Evolutionary conservation across 1,140 invertebrate genomes (phyloP).

Genomic region (Drosophila pseudoobscura): DNA sequence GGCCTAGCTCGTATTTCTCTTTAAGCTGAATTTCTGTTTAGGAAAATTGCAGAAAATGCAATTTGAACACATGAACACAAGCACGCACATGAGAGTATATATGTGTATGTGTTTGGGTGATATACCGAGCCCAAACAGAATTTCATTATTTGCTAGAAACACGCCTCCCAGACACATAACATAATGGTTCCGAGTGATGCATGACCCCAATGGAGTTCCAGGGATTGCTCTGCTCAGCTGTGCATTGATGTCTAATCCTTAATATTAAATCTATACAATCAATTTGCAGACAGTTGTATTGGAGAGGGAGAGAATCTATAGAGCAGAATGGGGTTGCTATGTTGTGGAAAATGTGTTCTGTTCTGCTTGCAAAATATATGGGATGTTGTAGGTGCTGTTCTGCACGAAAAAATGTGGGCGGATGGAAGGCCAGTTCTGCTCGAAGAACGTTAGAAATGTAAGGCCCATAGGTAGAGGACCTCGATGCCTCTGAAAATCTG

Average conservation of each 20-base stretch:
- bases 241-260: slow-evolving; percentile 70
- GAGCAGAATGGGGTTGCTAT: background rate
- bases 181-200: slow-evolving; percentile 27
- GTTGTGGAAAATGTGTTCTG: too few species aligned
- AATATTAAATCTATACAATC: slow-evolving; percentile 78
- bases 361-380: too few species aligned
- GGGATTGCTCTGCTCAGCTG: slow-evolving; percentile 51
- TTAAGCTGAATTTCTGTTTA: slow-evolving; percentile 33
- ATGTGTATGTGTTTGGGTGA: slow-evolving; percentile 24
- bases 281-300: slow-evolving; percentile 48
- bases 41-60: slow-evolving; percentile 56
- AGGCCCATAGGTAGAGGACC: too few species aligned
- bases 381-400: too few species aligned
- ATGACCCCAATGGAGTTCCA: slow-evolving; percentile 45
- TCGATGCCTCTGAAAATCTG: too few species aligned
- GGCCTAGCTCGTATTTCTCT: slow-evolving; percentile 35
- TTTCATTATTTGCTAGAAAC: slow-evolving; percentile 50
- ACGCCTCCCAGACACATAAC: slow-evolving; percentile 2
- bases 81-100: too few species aligned
- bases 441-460: too few species aligned
- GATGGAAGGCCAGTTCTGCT: too few species aligned
- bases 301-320: background rate
- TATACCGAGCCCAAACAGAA: slow-evolving; percentile 26
- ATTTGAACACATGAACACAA: slow-evolving; percentile 47
- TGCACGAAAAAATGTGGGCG: too few species aligned